Evolutionary conservation across 2,888 invertebrate species (phyloP), one percentile per base, ranked within the genome.

Genomic region (Leptopilina syphax): DNA sequence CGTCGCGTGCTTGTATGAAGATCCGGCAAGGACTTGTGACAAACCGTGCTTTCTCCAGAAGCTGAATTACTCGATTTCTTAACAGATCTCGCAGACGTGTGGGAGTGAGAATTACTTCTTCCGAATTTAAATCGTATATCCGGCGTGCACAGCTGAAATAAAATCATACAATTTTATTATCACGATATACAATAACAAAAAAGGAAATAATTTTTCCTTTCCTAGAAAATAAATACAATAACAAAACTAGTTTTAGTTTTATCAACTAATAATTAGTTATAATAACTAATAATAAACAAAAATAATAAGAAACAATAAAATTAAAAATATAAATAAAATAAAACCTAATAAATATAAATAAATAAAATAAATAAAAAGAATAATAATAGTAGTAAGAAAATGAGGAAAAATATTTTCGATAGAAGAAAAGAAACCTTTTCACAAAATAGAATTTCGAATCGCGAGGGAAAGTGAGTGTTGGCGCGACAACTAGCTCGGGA

Each of bases 1-100:
- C 92, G 88, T 78, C 91, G 86, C 50, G 90, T 90, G 79, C 90
- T 92, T 18, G 95, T 94, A 87, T 95, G 96, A 77, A 96, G 92
- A 90, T 96, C 96, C 0, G 97, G 97, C 86, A 97, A 92, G 57
- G 97, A 97, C 89, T 97, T 97, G 93, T 97, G 97, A 87, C 93
- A 93, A 65, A 93, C 92, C 78, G 90, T 89, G 34, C 83, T 88
- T 65, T 89, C 90, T 76, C 84, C 85, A 78, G 89, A 87, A 65
- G 85, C 89, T 44, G 89, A 90, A 80, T 84, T 88, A 80, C 85
- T 89, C 76, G 90, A 89, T 82, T 88, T 91, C 84, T 86, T 87
- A 60, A 82, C 86, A 57, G 87, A 82, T 79, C 87, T 89, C 66
- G 87, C 89, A 67, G 89, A 86, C 76, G 91, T 88, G 83, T 92